Evolutionary conservation across 2,797 vertebrate genomes (phyloP).

Genomic region (Poecile montanus): DNA sequence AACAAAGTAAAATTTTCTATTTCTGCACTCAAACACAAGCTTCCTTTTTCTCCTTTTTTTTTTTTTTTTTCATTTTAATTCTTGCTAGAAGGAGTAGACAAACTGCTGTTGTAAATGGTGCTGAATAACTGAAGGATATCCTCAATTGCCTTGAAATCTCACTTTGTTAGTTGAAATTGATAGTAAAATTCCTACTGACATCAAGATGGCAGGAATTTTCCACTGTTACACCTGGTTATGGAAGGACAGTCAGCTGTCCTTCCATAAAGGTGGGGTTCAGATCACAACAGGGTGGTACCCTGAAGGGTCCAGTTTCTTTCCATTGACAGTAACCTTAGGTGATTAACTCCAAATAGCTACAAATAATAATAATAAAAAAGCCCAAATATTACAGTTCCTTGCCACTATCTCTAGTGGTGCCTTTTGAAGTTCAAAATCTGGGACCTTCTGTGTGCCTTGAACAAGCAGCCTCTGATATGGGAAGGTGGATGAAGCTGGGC

Average conservation of each 20-base stretch:
- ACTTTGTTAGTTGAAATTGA: not conserved
- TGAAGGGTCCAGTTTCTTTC: not conserved
- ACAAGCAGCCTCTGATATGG: not conserved
- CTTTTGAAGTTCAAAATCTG: conserved; percentile 24
- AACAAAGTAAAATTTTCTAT: not conserved
- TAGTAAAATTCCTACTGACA: not conserved
- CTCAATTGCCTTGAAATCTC: not conserved
- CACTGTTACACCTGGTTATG: not conserved
- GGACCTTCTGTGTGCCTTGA: not conserved
- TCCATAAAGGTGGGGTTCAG: not conserved
- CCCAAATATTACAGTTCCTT: not conserved
- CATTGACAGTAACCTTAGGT: not conserved
- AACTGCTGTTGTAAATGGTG: not conserved
- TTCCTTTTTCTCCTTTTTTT: not conserved
- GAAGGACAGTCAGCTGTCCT: not conserved
- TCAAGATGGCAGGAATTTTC: not conserved
- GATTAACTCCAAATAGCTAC: not conserved
- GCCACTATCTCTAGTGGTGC: not conserved
- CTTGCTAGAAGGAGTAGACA: not conserved
- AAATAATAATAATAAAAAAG: not conserved
- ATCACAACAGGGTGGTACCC: not conserved
- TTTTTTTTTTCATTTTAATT: not conserved
- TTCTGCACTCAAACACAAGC: not conserved
- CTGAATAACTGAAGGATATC: not conserved
- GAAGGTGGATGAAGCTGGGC: not conserved